These are phyloP conservation scores for Drepanosiphum platanoidis DNA, from an alignment of 2,888 invertebrate species.

Conservation along the genomic window DNA sequence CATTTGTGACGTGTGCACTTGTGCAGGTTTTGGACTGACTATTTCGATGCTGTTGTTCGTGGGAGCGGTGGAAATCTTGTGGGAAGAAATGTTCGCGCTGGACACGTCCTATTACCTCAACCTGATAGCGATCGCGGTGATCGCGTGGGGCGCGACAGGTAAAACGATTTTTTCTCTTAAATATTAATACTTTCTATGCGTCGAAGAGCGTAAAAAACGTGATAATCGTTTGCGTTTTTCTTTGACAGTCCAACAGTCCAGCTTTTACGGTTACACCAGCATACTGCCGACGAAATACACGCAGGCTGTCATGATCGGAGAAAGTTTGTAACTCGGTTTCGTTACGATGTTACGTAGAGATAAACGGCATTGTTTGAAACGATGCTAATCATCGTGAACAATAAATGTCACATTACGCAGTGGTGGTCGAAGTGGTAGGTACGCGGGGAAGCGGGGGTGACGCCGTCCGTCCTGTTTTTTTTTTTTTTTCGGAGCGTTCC, in stretches of 20 bases:
- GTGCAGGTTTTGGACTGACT: conserved; percentile 84
- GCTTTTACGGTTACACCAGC: conserved; percentile 93
- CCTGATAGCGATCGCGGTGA: conserved; percentile 83
- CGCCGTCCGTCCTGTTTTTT: no score
- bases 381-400: no score
- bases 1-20: neutral
- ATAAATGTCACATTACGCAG: no score
- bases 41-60: conserved; percentile 84
- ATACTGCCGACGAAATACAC: conserved; percentile 90
- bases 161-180: conserved; percentile 63
- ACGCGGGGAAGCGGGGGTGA: no score
- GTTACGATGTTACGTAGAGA: neutral
- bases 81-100: conserved; percentile 83
- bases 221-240: conserved; percentile 59
- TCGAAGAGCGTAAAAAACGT: conserved; percentile 15
- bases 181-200: no score
- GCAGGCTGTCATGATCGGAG: conserved; percentile 94
- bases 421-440: no score
- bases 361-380: neutral
- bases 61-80: conserved; percentile 81
- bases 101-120: conserved; percentile 85
- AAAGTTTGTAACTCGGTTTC: conserved; percentile 74
- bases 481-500: no score
- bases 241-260: conserved; percentile 84
- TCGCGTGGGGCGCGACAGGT: conserved; percentile 88